Conservation (phyloP, 1,140 invertebrate species). For the Bombus ignitus region DNA sequence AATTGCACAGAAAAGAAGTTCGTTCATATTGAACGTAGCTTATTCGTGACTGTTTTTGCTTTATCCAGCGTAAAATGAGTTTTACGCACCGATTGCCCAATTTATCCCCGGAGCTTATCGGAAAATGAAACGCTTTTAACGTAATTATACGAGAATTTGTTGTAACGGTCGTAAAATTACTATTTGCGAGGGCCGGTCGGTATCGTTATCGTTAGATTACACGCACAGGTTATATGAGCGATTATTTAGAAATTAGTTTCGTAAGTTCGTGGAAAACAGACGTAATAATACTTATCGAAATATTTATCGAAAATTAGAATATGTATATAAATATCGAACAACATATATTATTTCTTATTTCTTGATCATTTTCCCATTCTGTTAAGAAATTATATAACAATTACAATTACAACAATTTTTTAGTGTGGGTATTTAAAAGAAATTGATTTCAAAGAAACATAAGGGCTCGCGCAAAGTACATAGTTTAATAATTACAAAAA, state of each 20-base stretch:
- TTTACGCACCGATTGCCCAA: background rate
- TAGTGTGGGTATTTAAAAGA: background rate
- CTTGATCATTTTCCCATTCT: background rate
- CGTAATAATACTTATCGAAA: background rate
- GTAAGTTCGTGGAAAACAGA: background rate
- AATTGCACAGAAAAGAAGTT: background rate
- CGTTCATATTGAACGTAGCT: background rate
- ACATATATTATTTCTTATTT: no score
- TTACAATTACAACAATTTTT: background rate
- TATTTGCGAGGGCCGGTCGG: background rate
- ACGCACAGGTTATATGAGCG: no score
- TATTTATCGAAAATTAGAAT: background rate
- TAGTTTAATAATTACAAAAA: background rate
- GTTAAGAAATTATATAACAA: background rate
- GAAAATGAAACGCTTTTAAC: background rate
- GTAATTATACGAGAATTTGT: background rate
- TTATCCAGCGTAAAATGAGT: background rate
- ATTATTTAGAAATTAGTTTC: background rate
- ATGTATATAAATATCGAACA: no score
- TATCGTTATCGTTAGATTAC: slow-evolving; percentile 25
- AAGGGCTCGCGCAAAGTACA: no score
- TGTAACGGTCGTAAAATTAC: background rate
- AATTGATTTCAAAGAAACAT: no score
- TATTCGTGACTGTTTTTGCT: background rate
- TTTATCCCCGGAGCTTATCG: slow-evolving; percentile 10